Base-by-base conservation (phyloP, 2,888 invertebrate genomes). In the Pandemis heparana region DNA sequence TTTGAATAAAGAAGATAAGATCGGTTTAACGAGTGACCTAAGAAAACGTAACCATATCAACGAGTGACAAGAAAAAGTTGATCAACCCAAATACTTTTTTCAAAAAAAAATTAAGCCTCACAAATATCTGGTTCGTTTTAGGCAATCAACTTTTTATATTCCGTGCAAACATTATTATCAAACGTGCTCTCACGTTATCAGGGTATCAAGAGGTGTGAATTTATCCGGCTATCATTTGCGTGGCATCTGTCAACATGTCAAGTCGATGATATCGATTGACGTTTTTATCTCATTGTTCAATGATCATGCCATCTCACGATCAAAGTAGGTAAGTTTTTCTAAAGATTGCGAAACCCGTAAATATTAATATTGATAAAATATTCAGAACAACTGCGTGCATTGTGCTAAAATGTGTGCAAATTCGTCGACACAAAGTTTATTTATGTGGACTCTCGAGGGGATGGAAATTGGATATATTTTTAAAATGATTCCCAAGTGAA, bases 231-330 rank as follows among this genome's bases (percentile, higher is more conserved):
- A 81, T 70, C 53, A 59, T 75, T 71, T 82, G 77, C 83, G 77
- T 85, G 85, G 76, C 89, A 91, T 88, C 89, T 94, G 93, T 91
- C 93, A 91, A 89, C 81, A 77, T 89, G 88, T 91, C 91, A 84
- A 80, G 66, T 64, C 65, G 65, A 46, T 78, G 84, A 85, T 90
- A 87, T 84, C 79, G 81, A 79, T 81, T 84, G 87, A 83, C 80
- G 83, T 81, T 82, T 85, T 86, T 91, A 91, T 92, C 89, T 79
- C 76, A 76, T 82, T 80, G 81, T 82, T 85, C 69, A 74, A 65
- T 75, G 75, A 73, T 68, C 74, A 63, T 72, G 62, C 67, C 71
- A 74, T 74, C 69, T 74, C 64, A 23, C 59, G 63, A 60, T 60
- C 48, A 51, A 16, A 41, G 16, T 59, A 59, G 39, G 23, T 61